These are phyloP conservation scores for Pungitius pungitius DNA, from an alignment of 2,113 vertebrate species.

Conservation along the genomic window DNA sequence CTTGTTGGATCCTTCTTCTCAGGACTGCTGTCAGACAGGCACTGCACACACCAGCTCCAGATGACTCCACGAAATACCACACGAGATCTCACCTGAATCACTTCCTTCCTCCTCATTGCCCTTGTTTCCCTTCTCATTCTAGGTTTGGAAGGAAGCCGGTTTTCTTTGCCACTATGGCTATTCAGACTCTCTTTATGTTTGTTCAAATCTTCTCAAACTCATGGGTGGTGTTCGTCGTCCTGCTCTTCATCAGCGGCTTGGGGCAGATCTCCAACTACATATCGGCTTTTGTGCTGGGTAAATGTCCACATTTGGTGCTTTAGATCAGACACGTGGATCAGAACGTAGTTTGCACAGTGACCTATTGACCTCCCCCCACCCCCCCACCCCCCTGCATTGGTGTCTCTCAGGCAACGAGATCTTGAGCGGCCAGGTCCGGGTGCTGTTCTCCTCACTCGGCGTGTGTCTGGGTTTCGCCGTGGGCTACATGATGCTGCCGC, in stretches of 20 bases:
- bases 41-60: slow-evolving; percentile 25
- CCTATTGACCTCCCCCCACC: background rate
- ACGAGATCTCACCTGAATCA: no score
- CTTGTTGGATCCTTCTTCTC: slow-evolving; percentile 87
- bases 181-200: slow-evolving; percentile 86
- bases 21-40: slow-evolving; percentile 93
- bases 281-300: slow-evolving; percentile 89
- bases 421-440: slow-evolving; percentile 81
- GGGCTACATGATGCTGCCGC: slow-evolving; percentile 87
- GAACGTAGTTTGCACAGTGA: background rate
- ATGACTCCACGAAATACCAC: no score
- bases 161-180: slow-evolving; percentile 84
- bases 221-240: slow-evolving; percentile 83
- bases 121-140: background rate
- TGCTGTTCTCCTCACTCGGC: slow-evolving; percentile 83
- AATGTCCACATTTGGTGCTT: background rate
- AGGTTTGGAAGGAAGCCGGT: slow-evolving; percentile 89
- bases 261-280: slow-evolving; percentile 90
- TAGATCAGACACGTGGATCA: background rate
- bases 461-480: slow-evolving; percentile 82
- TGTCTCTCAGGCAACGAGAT: slow-evolving; percentile 84
- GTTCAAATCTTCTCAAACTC: slow-evolving; percentile 83
- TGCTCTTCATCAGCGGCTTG: slow-evolving; percentile 85
- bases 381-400: background rate
- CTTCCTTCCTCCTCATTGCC: no score